Evolutionary conservation across 2,797 vertebrate species (phyloP), one percentile per base, ranked within the genome.

Genomic region (Typhlichthys eigenmanni): DNA sequence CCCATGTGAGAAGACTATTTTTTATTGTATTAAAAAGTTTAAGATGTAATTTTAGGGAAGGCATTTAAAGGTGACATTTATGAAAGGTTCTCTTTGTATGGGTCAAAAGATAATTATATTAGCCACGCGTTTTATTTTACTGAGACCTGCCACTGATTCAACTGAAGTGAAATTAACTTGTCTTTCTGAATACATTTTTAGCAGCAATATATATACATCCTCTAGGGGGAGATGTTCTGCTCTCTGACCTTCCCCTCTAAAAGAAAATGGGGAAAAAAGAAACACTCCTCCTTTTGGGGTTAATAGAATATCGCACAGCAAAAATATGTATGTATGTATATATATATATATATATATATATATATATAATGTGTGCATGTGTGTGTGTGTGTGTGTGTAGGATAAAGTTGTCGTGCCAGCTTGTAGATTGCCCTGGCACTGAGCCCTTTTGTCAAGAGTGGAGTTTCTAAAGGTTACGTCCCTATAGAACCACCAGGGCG

Each of bases 381-480:
- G 19, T 19, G 24, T 24, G 24, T 29, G 19, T 19, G 19, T 19
- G 12, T 13, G 12, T 49, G 50, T 63, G 64, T 56, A 3, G 66
- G 55, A 66, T 65, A 19, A 64, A 8, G 53, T 43, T 43, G 38
- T 43, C 9, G 38, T 43, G 5, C 7, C 7, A 9, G 38, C 38
- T 43, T 43, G 38, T 10, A 43, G 38, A 43, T 43, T 43, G 38
- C 45, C 47, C 52, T 60, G 55, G 13, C 66, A 46, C 32, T 78
- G 74, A 76, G 71, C 75, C 76, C 60, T 65, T 75, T 50, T 61
- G 74, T 83, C 78, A 75, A 74, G 68, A 81, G 60, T 24, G 61
- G 58, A 74, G 71, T 70, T 76, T 74, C 62, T 68, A 72, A 12
- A 71, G 82, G 83, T 87, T 71, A 70, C 58, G 12, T 52, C 61